Conservation (phyloP, 2,888 invertebrate genomes). For the Molorchus minor region DNA sequence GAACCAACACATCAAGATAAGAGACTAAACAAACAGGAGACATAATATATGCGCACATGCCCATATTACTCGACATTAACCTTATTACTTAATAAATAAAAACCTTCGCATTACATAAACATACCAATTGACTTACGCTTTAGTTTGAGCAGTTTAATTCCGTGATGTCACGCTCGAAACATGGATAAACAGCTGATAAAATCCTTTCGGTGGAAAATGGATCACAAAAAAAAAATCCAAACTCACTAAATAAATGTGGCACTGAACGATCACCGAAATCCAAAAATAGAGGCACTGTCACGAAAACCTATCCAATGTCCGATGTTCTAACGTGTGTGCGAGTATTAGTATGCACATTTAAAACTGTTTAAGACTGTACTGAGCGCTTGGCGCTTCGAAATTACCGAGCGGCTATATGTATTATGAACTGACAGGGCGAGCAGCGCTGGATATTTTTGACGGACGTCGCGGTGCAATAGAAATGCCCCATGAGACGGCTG, state of each 20-base stretch:
- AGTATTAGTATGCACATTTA: conserved; percentile 25
- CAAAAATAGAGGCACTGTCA: conserved; percentile 15
- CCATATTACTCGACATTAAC: conserved; percentile 21
- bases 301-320: conserved; percentile 1
- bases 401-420: conserved; percentile 6
- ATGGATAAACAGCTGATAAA: conserved; percentile 3
- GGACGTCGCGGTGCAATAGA: neutral
- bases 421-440: conserved; percentile 21
- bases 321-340: conserved; percentile 25
- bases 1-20: neutral
- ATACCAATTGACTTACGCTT: conserved; percentile 21
- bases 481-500: neutral
- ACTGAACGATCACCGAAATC: conserved; percentile 8
- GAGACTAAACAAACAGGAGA: conserved; percentile 14
- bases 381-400: conserved; percentile 25
- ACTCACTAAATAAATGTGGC: conserved; percentile 8
- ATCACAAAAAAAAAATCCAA: conserved; percentile 6
- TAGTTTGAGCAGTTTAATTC: conserved; percentile 22
- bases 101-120: conserved; percentile 12
- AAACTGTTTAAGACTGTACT: conserved; percentile 31
- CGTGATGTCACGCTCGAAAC: conserved; percentile 17
- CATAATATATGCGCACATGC: neutral
- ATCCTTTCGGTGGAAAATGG: neutral
- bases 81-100: too few relatives aligned
- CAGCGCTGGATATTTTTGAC: conserved; percentile 18